Conservation (phyloP, 2,797 vertebrate species). For the Rhynchotus rufescens region DNA sequence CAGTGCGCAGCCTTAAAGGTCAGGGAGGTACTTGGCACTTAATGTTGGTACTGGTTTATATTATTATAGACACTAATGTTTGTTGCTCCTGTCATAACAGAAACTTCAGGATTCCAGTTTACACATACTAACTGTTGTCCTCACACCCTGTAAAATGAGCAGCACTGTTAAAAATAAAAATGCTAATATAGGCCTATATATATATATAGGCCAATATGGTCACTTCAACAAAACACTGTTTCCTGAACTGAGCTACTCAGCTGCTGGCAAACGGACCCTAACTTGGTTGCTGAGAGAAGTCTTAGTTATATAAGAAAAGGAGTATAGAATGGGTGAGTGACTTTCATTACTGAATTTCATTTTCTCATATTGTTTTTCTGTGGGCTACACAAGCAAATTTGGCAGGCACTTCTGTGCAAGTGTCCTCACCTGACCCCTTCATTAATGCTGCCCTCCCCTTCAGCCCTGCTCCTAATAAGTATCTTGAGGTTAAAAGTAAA, state of each 20-base stretch:
- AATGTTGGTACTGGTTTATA: not conserved
- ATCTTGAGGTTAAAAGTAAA: not conserved
- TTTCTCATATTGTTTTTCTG: not conserved
- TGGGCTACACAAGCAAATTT: not conserved
- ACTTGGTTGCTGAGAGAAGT: not conserved
- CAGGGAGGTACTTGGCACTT: not conserved
- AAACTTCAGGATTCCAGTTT: not conserved
- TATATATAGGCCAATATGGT: not conserved
- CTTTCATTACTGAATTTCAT: not conserved
- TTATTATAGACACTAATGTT: not conserved
- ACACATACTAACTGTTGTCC: rapidly evolving
- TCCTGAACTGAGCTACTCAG: not conserved
- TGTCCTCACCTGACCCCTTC: not conserved
- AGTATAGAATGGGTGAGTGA: not conserved
- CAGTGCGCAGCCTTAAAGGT: not conserved
- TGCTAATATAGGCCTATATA: no score
- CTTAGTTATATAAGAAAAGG: not conserved
- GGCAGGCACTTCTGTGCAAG: not conserved
- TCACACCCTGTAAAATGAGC: not conserved
- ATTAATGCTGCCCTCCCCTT: not conserved
- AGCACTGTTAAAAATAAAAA: not conserved
- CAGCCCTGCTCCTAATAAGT: not conserved
- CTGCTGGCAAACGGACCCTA: not conserved
- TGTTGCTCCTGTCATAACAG: not conserved
- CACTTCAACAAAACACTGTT: not conserved